These are phyloP conservation scores for Epizoanthus fatuus DNA, from an alignment of 92 coral and sea anemone species.

Conservation along the genomic window DNA sequence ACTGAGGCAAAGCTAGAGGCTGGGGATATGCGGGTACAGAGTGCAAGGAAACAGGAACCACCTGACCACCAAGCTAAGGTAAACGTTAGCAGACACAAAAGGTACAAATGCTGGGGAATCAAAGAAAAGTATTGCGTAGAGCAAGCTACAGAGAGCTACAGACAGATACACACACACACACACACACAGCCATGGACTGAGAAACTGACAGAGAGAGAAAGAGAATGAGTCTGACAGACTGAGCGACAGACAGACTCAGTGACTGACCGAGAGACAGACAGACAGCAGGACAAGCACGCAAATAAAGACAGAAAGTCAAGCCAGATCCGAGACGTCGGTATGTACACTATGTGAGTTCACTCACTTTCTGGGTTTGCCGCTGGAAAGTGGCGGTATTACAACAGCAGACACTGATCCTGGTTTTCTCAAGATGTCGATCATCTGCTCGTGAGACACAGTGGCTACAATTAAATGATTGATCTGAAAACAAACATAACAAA, in stretches of 20 bases:
- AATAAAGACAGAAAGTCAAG: background rate
- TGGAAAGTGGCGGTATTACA: conserved; percentile 93
- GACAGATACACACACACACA: background rate
- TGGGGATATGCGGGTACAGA: too few species aligned
- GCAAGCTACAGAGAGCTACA: too few species aligned
- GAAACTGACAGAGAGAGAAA: too few species aligned
- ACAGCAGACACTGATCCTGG: conserved; percentile 97
- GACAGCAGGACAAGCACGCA: background rate
- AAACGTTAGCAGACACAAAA: too few species aligned
- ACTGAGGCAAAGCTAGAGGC: too few species aligned
- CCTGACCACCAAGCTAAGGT: too few species aligned
- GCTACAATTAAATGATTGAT: conserved; percentile 94
- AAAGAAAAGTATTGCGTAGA: too few species aligned
- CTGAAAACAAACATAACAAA: conserved; percentile 41
- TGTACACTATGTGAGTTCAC: background rate
- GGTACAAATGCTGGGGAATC: too few species aligned
- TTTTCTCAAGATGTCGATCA: conserved; percentile 92
- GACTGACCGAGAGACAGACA: too few species aligned
- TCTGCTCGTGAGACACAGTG: conserved; percentile 89
- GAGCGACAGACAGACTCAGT: background rate
- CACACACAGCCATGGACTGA: background rate
- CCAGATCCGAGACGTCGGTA: background rate
- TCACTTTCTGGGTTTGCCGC: conserved; percentile 97
- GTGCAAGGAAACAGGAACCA: too few species aligned
- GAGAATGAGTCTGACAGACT: too few species aligned